Percentiles rank a stretch among this genome's conserved stretches.
phyloP scores from a whole-genome alignment of 2,888 invertebrate species.

The Acanthococcus lagerstroemiae region DNA sequence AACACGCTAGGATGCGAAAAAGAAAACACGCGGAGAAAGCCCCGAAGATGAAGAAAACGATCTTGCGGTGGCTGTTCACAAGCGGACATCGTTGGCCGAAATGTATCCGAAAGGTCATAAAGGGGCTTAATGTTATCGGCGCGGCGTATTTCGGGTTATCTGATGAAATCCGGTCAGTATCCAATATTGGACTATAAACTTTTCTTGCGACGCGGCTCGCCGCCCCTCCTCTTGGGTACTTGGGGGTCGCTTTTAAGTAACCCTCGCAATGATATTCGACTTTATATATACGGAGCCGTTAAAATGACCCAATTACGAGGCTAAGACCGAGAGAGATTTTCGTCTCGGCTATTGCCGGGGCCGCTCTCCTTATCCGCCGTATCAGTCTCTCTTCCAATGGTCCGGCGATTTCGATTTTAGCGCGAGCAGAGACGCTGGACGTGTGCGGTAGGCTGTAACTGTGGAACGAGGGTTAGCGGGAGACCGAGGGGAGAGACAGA shows the following conservation, averaged over 20 bases:
- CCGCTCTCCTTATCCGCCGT: too few relatives aligned
- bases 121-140: constrained; percentile 20
- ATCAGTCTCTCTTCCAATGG: too few relatives aligned
- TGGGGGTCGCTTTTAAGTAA: background rate
- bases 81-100: background rate
- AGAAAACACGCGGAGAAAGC: background rate
- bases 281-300: background rate
- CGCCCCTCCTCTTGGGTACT: background rate
- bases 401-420: background rate
- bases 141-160: constrained; percentile 20
- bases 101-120: background rate
- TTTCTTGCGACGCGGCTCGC: background rate
- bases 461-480: too few relatives aligned
- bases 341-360: too few relatives aligned
- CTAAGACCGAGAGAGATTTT: too few relatives aligned
- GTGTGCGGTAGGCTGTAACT: too few relatives aligned
- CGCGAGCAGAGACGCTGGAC: background rate
- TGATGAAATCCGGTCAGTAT: constrained; percentile 22
- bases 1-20: background rate
- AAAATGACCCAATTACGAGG: background rate
- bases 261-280: background rate
- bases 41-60: background rate
- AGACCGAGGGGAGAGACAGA: constrained; percentile 3
- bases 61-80: background rate
- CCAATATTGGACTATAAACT: constrained; percentile 23